Percentiles rank a stretch among this genome's conserved stretches.
These are phyloP conservation scores for Drosophila vallismaia DNA, from an alignment of 2,888 invertebrate genomes.

Conservation along the genomic window DNA sequence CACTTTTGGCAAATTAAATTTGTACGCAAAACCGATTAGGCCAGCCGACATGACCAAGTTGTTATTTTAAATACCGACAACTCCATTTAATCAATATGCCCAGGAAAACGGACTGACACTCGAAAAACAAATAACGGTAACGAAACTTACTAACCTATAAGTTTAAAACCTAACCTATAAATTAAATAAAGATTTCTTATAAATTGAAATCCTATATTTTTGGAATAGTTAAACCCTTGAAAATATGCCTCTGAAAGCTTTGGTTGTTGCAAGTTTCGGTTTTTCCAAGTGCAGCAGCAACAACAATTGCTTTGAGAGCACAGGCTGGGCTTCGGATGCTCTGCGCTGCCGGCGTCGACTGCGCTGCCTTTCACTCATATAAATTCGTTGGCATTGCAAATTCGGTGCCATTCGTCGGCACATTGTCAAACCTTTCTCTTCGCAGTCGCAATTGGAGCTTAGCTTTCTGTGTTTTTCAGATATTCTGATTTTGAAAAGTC, in stretches of 20 bases:
- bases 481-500: conserved; percentile 25
- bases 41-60: conserved; percentile 75
- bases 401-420: conserved; percentile 84
- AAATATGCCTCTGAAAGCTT: not conserved
- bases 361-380: conserved; percentile 84
- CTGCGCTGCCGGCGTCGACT: conserved; percentile 37
- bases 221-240: not conserved
- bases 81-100: conserved; percentile 77
- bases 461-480: conserved; percentile 33
- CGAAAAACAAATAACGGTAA: not conserved
- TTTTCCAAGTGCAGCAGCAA: conserved; percentile 20
- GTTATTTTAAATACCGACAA: conserved; percentile 80
- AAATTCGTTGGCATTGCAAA: conserved; percentile 84
- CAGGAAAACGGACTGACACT: conserved; percentile 39
- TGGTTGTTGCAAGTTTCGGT: not conserved
- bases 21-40: conserved; percentile 80
- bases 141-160: not conserved
- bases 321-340: conserved; percentile 12
- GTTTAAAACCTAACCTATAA: not conserved
- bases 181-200: not conserved
- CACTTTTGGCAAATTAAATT: conserved; percentile 80
- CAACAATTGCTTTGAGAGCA: conserved; percentile 42
- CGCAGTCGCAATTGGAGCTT: conserved; percentile 43
- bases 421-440: conserved; percentile 82
- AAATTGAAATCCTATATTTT: not conserved